These are phyloP conservation scores for Mormoops blainvillei DNA, from an alignment of 2,113 vertebrate genomes.

Conservation along the genomic window DNA sequence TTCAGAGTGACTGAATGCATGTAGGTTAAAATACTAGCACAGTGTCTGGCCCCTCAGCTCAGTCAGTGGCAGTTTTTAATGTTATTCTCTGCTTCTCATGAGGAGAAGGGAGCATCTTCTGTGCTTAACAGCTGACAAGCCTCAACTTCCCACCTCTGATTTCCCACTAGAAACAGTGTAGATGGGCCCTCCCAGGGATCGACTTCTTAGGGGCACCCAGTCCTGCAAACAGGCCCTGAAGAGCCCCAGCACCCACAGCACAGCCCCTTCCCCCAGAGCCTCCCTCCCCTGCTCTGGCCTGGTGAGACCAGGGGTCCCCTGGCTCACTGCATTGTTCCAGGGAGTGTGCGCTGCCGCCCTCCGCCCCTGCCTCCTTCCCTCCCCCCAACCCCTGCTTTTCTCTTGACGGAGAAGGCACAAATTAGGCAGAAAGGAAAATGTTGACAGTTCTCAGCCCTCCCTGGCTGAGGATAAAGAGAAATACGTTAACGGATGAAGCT, in stretches of 20 bases:
- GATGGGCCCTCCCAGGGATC: neutral
- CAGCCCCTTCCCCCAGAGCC: neutral
- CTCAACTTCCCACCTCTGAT: neutral
- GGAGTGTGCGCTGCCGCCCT: neutral
- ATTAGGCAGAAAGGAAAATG: conserved; percentile 71
- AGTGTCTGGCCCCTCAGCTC: neutral
- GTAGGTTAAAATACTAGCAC: neutral
- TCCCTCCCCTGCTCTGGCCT: neutral
- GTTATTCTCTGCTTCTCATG: neutral
- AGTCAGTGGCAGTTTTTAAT: neutral
- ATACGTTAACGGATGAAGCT: conserved; percentile 65
- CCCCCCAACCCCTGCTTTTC: conserved; percentile 18
- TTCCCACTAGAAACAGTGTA: neutral
- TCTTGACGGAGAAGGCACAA: conserved; percentile 60
- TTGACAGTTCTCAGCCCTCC: conserved; percentile 73
- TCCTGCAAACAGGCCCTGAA: neutral
- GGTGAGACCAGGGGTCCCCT: too few species aligned
- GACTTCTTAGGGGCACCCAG: neutral
- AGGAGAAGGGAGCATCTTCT: neutral
- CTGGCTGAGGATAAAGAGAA: conserved; percentile 67
- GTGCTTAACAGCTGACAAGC: neutral
- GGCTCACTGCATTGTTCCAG: neutral
- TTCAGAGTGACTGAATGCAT: neutral
- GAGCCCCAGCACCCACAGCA: neutral
- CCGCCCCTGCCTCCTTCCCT: neutral